Evolutionary conservation across 2,888 invertebrate species (phyloP).

Genomic region (Hemicrepidius hirtus): DNA sequence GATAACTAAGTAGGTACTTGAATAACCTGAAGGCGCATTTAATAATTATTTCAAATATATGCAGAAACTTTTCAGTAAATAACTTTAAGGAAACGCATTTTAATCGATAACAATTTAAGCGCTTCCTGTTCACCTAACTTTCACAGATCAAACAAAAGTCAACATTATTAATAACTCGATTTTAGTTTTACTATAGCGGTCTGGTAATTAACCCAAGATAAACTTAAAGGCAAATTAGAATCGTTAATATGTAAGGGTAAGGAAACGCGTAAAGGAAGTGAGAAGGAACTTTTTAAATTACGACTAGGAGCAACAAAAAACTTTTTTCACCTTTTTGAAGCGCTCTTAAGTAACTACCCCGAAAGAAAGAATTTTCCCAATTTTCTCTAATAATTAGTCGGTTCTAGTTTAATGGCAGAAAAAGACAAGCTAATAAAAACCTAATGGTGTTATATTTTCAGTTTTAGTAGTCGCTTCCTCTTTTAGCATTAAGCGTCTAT

Average conservation of each 20-base stretch:
- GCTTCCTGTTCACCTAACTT: too few species aligned
- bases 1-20: conserved; percentile 8
- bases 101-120: too few species aligned
- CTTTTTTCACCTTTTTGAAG: conserved; percentile 11
- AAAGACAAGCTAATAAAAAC: conserved; percentile 11
- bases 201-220: background rate
- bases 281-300: conserved; percentile 15
- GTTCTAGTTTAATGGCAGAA: background rate
- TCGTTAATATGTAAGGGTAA: conserved; percentile 1
- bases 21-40: too few species aligned
- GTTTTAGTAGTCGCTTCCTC: conserved; percentile 26
- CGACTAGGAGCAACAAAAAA: conserved; percentile 1
- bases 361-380: conserved; percentile 1
- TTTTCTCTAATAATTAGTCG: conserved; percentile 16
- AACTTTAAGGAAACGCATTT: too few species aligned
- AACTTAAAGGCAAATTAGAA: conserved; percentile 10
- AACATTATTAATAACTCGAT: background rate
- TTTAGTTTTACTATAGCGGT: background rate
- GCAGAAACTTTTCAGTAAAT: too few species aligned
- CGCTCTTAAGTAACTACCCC: conserved; percentile 13
- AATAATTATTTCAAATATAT: too few species aligned
- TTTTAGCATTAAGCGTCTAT: conserved; percentile 29
- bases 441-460: conserved; percentile 29
- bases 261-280: background rate
- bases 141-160: background rate